Evolutionary conservation across 2,113 vertebrate species (phyloP).

Genomic region (Odontophorus gujanensis): DNA sequence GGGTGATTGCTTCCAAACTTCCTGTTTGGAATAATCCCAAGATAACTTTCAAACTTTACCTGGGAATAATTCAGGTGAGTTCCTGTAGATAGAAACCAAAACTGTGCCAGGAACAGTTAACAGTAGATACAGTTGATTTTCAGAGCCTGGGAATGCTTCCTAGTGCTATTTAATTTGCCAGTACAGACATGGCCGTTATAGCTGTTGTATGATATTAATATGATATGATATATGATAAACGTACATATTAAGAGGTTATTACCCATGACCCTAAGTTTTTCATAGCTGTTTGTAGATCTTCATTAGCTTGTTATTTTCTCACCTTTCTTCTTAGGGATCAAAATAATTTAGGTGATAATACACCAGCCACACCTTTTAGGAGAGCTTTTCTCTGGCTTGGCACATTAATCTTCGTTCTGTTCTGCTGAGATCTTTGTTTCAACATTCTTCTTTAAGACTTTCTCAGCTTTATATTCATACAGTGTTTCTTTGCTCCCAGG

Average conservation of each 20-base stretch:
- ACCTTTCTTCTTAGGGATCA: background rate
- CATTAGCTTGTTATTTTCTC: background rate
- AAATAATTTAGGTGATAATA: background rate
- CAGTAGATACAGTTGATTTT: background rate
- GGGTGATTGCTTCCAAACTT: slow-evolving; percentile 12
- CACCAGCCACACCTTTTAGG: background rate
- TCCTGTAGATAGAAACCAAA: background rate
- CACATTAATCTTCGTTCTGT: background rate
- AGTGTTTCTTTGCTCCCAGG: background rate
- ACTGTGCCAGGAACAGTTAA: background rate
- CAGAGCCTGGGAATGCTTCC: background rate
- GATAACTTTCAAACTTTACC: background rate
- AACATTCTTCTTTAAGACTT: background rate
- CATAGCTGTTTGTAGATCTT: background rate
- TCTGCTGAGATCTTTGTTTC: background rate
- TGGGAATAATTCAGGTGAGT: slow-evolving; percentile 31
- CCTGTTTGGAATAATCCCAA: background rate
- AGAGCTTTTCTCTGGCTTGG: background rate
- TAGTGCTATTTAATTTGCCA: background rate
- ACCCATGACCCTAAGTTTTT: background rate
- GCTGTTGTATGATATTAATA: background rate
- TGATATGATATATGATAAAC: background rate
- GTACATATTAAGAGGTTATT: background rate
- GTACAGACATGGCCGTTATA: background rate
- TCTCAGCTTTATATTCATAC: background rate